Percentiles rank a stretch among this genome's conserved stretches.
Evolutionary conservation across 2,113 vertebrate species (phyloP).

Genomic region (Arenaria interpres): DNA sequence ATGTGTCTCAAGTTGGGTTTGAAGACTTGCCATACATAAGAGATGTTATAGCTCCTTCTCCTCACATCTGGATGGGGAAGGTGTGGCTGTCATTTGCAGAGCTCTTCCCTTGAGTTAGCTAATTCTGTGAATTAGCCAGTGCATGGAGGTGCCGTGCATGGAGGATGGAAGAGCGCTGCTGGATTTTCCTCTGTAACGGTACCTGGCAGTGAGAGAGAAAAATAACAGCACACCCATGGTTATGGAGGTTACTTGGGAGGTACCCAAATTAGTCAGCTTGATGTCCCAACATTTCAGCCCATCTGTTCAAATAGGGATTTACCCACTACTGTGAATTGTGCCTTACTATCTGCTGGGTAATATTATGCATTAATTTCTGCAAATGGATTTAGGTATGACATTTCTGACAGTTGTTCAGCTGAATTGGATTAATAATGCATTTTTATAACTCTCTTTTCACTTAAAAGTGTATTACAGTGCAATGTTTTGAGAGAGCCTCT

Average conservation of each 20-base stretch:
- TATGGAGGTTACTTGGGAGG: slow-evolving; percentile 57
- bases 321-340: slow-evolving; percentile 12
- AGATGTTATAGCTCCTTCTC: neutral
- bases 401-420: slow-evolving; percentile 61
- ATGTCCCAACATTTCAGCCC: slow-evolving; percentile 55
- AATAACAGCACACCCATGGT: slow-evolving; percentile 13
- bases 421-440: slow-evolving; percentile 59
- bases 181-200: neutral
- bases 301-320: slow-evolving; percentile 67
- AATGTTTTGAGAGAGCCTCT: neutral
- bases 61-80: neutral
- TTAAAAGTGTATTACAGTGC: slow-evolving; percentile 18
- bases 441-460: slow-evolving; percentile 47
- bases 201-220: slow-evolving; percentile 13
- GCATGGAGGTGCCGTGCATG: neutral
- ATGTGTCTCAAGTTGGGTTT: neutral
- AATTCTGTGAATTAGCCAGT: neutral
- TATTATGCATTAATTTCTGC: slow-evolving; percentile 51
- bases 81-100: neutral
- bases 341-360: slow-evolving; percentile 32
- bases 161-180: neutral
- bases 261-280: slow-evolving; percentile 60
- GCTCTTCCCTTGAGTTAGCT: neutral
- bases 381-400: slow-evolving; percentile 59
- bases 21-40: neutral